Evolutionary conservation across 2,797 vertebrate species (phyloP).

Genomic region (Malacoraja senta): DNA sequence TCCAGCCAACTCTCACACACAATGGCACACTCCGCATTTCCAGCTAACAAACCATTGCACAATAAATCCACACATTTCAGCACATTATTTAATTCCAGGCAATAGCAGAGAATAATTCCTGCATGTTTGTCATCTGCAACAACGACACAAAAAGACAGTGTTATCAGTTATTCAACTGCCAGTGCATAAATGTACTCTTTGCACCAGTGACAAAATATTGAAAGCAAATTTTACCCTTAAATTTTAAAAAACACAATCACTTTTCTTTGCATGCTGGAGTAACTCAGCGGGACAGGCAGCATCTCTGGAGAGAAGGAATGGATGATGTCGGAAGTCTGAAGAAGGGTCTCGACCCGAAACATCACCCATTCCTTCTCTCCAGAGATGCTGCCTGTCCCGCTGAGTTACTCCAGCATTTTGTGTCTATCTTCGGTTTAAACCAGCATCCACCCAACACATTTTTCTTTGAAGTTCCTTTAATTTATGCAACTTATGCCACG

Average conservation of each 20-base stretch:
- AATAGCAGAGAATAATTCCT: not conserved
- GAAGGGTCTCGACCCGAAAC: too few species aligned
- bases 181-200: slow-evolving; percentile 26
- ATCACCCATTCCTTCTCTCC: too few species aligned
- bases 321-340: too few species aligned
- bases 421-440: too few species aligned
- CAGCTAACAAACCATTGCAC: not conserved
- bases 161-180: slow-evolving; percentile 7
- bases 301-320: too few species aligned
- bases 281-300: too few species aligned
- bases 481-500: not conserved
- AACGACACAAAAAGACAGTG: not conserved
- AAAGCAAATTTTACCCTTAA: slow-evolving; percentile 2
- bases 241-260: slow-evolving; percentile 12
- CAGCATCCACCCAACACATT: not conserved
- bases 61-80: not conserved
- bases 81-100: not conserved
- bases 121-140: not conserved
- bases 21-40: not conserved
- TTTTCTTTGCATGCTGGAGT: not conserved
- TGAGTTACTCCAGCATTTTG: too few species aligned
- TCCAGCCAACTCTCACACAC: not conserved
- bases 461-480: not conserved
- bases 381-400: too few species aligned
- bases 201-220: not conserved